phyloP scores from a whole-genome alignment of 2,888 invertebrate genomes.

The Pyrgus malvae region DNA sequence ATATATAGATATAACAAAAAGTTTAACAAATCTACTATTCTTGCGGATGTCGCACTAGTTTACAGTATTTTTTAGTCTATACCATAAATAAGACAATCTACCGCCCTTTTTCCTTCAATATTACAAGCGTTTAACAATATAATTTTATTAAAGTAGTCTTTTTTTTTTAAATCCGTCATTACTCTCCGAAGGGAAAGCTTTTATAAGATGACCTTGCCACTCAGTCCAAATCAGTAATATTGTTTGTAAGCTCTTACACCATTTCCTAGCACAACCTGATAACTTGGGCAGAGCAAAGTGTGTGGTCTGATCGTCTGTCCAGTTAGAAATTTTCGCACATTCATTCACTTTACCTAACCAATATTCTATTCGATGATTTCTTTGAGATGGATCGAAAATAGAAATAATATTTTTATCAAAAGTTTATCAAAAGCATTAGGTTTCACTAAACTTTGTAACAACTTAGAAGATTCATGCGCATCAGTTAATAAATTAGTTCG shows the following conservation, averaged over 20 bases:
- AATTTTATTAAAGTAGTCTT: constrained; percentile 29
- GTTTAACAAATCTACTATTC: constrained; percentile 25
- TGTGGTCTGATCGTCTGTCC: constrained; percentile 16
- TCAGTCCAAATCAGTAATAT: constrained; percentile 5
- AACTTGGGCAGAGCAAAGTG: constrained; percentile 20
- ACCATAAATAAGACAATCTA: constrained; percentile 28
- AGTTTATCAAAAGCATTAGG: background rate
- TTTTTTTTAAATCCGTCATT: constrained; percentile 28
- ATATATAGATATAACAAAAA: no score
- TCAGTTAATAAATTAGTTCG: background rate
- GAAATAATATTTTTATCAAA: constrained; percentile 14
- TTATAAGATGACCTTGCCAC: constrained; percentile 10
- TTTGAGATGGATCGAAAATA: constrained; percentile 1
- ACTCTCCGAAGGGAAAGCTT: constrained; percentile 21
- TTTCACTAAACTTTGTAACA: constrained; percentile 1
- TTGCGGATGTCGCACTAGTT: constrained; percentile 25
- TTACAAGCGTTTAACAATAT: constrained; percentile 30
- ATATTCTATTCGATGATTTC: constrained; percentile 9
- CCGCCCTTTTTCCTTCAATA: constrained; percentile 26
- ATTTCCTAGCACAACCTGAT: constrained; percentile 14
- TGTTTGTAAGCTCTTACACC: constrained; percentile 14
- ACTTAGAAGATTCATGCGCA: background rate
- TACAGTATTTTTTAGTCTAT: constrained; percentile 27
- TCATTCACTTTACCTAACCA: constrained; percentile 24
- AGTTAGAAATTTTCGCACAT: constrained; percentile 16